phyloP scores from a whole-genome alignment of 2,797 vertebrate species.

The Halcyon leucocephala region DNA sequence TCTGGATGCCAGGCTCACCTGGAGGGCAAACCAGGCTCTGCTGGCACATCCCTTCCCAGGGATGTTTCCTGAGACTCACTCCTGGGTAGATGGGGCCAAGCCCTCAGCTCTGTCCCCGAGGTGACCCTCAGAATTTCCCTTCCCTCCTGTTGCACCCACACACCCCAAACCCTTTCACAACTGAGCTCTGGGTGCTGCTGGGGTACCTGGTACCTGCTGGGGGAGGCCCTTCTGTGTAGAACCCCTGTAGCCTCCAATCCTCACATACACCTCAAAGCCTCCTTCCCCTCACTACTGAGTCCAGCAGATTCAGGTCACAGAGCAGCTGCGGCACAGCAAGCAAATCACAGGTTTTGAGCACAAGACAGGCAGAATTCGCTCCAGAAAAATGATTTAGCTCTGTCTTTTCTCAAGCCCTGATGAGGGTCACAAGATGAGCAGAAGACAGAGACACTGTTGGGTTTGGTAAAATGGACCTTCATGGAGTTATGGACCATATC shows the following conservation, averaged over 20 bases:
- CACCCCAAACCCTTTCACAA: accelerated
- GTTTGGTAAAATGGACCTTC: not conserved
- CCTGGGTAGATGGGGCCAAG: not conserved
- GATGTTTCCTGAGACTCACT: not conserved
- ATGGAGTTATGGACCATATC: not conserved
- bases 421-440: not conserved
- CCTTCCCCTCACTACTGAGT: too few species aligned
- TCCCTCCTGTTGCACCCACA: not conserved
- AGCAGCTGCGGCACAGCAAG: not conserved
- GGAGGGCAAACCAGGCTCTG: not conserved
- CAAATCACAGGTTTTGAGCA: not conserved
- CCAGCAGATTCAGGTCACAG: not conserved
- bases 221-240: not conserved
- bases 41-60: not conserved
- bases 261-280: not conserved
- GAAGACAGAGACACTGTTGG: not conserved
- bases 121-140: not conserved
- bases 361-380: not conserved
- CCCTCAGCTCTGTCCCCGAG: not conserved
- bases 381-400: not conserved
- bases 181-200: not conserved
- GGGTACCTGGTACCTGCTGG: not conserved
- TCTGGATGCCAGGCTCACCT: accelerated
- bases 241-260: too few species aligned
- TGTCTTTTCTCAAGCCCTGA: not conserved